Evolutionary conservation across 2,797 vertebrate species (phyloP), one percentile per base, ranked within the genome.

Genomic region (Onychomys leucogaster): DNA sequence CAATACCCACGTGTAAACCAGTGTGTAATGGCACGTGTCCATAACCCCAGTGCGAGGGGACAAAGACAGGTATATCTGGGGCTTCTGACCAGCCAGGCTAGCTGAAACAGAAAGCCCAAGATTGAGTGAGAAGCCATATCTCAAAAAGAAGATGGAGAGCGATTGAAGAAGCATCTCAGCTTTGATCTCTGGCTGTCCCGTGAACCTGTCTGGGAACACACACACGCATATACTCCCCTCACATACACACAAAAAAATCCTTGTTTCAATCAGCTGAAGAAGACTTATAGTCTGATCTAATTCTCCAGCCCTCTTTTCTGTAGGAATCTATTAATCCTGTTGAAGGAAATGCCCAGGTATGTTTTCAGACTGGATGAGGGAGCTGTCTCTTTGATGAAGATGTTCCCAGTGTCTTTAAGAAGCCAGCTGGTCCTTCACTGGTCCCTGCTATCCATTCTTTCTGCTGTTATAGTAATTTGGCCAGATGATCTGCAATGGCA

Each of bases 311-410:
- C 25, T 59, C 78, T 95, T 90, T 92, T 87, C 57, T 8, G 55
- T 4, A 16, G 57, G 63, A 81, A 2, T 55, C 34, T 59, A 46
- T 86, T 87, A 75, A 71, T 89, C 61, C 55, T 75, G n/a, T 16
- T 63, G 73, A 96, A 91, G 61, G 46, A 94, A 78, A 86, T 89
- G 61, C 49, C 32, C 89, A 7, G 9, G 12, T 75, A 23, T 77
- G 37, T 52, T 92, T 88, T 10, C 88, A 92, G 46, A 85, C 11
- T 37, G 12, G 63, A 13, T 13, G 6, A 37, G 77, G 27, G 61
- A 29, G 63, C n/a, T 91, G 12, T 63, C 41, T 91, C 41, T 77
- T 77, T 49, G 61, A 63, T 29, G 46, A 82, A 57, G 67, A 23
- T 34, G 87, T 94, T 12, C 67, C 17, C 23, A 67, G 55, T 21